Conservation (phyloP, 1,140 invertebrate genomes). For the Gonioctena quinquepunctata region DNA sequence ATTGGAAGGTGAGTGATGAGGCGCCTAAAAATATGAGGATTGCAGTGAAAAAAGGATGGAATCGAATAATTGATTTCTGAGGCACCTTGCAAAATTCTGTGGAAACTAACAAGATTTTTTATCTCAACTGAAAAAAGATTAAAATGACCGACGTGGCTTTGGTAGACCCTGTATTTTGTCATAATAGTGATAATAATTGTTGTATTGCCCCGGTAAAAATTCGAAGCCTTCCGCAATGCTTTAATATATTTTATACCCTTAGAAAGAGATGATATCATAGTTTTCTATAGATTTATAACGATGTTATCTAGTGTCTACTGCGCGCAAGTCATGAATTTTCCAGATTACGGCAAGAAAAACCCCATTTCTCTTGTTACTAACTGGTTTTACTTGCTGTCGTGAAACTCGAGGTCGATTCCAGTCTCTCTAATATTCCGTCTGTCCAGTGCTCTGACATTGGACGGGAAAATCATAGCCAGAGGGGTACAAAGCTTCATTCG, state of each 20-base stretch:
- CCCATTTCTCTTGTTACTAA: slow-evolving; percentile 12
- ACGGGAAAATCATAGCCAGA: too few species aligned
- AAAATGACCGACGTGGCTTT: background rate
- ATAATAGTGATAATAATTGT: background rate
- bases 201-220: background rate
- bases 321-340: slow-evolving; percentile 32
- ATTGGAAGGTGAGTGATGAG: too few species aligned
- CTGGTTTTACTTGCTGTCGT: slow-evolving; percentile 20
- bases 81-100: too few species aligned
- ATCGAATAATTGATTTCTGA: too few species aligned
- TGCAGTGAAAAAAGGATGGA: too few species aligned
- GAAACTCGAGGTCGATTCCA: background rate
- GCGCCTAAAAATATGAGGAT: too few species aligned
- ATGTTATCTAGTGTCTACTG: slow-evolving; percentile 47
- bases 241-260: slow-evolving; percentile 50
- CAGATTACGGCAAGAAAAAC: slow-evolving; percentile 3
- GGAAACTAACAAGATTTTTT: too few species aligned
- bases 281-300: slow-evolving; percentile 51
- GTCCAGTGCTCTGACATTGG: background rate
- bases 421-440: background rate
- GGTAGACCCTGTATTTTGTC: background rate
- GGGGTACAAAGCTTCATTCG: too few species aligned
- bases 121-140: background rate
- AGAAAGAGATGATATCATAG: slow-evolving; percentile 44
- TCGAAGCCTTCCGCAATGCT: slow-evolving; percentile 29